Evolutionary conservation across 2,797 vertebrate species (phyloP), one percentile per base, ranked within the genome.

Genomic region (Phataginus tetradactyla): DNA sequence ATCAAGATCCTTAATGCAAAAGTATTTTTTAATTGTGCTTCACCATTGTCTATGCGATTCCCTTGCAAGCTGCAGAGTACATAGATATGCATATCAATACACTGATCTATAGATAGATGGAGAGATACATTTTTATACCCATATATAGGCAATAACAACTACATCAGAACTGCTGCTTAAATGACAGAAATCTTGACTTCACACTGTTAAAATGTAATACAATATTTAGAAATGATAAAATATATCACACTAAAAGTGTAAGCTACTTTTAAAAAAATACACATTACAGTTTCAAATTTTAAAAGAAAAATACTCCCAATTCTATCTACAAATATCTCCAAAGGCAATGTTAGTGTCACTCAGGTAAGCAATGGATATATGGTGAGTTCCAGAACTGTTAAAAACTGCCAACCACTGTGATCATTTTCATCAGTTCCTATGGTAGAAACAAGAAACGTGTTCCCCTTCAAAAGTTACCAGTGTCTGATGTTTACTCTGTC

Each of bases 401-500:
- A 94, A 92, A 88, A 20, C 17, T 51, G 27, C 13, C 83, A 53
- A 83, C 49, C n/a, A 42, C 81, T 64, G 20, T 66, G 34, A 72
- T 34, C 25, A 20, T 9, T 29, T 42, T 18, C 32, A 78, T 80
- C 42, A 69, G 0, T 69, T 68, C 21, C 29, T 53, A 59, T 77
- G 9, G 42, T 8, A 59, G 39, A 91, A 87, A 55, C 12, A 80
- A 90, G 34, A 94, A 92, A 72, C 39, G 51, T 59, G 68, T 59
- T 84, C 90, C 17, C 32, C 57, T 75, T 87, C 51, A 57, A n/a
- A 92, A 72, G 49, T 85, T 77, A 86, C 59, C 57, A 7, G 4
- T 45, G 32, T 83, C 74, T 91, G 29, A 21, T 93, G 3, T 83
- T 93, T 68, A 51, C 91, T 93, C 61, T 84, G 27, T 90, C 51